phyloP scores from a whole-genome alignment of 2,797 vertebrate species.

The Rhinoraja longicauda region DNA sequence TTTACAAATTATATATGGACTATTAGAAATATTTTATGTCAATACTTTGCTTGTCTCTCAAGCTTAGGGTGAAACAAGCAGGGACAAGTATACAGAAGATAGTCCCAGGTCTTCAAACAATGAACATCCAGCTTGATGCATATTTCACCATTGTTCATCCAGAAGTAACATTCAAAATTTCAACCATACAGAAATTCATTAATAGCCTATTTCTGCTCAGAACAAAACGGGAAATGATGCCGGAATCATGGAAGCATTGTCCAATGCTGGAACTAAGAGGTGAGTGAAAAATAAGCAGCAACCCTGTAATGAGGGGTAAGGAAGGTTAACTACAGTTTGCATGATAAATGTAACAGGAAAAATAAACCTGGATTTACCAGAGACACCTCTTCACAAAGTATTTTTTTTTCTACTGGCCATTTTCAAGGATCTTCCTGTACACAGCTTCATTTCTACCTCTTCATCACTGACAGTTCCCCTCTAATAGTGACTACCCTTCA shows the following conservation, averaged over 20 bases:
- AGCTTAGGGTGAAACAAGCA: slow-evolving; percentile 63
- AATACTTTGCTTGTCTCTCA: slow-evolving; percentile 42
- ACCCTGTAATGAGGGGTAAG: background rate
- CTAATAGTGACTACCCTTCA: background rate
- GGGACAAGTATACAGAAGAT: slow-evolving; percentile 64
- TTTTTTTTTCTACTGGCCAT: background rate
- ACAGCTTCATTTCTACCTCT: background rate
- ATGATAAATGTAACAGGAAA: background rate
- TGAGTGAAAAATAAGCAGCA: slow-evolving; percentile 39
- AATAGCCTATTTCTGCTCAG: slow-evolving; percentile 70
- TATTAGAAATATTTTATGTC: background rate
- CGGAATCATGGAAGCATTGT: slow-evolving; percentile 57
- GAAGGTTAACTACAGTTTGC: background rate
- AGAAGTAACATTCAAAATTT: slow-evolving; percentile 62
- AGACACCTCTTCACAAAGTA: background rate
- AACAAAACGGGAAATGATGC: slow-evolving; percentile 62
- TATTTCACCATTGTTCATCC: slow-evolving; percentile 62
- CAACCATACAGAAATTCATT: slow-evolving; percentile 65
- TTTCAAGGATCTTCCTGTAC: background rate
- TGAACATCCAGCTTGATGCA: slow-evolving; percentile 57
- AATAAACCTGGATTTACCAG: background rate
- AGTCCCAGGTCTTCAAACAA: slow-evolving; percentile 59
- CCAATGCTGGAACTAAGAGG: slow-evolving; percentile 63
- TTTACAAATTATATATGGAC: background rate
- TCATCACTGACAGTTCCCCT: background rate